Conservation (phyloP, 2,113 vertebrate species). For the Heteronetta atricapilla region DNA sequence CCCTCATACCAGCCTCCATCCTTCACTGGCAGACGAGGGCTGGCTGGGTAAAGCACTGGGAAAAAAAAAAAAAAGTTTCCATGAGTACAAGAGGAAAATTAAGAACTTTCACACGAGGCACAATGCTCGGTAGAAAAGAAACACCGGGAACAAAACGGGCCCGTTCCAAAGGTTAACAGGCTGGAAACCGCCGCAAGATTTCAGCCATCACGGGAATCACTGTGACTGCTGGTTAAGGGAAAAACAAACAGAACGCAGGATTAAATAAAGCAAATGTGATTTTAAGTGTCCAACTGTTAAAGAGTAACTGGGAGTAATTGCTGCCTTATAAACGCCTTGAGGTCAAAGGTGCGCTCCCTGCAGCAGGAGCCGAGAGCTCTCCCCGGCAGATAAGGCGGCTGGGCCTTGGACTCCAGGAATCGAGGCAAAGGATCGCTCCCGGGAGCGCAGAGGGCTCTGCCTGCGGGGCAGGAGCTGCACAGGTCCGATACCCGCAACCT, state of each 20-base stretch:
- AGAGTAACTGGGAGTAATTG: slow-evolving; percentile 39
- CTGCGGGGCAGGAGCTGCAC: background rate
- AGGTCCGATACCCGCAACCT: background rate
- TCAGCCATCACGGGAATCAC: background rate
- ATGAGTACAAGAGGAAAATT: background rate
- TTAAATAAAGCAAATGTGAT: slow-evolving; percentile 29
- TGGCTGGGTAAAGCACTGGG: background rate
- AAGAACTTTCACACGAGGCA: background rate
- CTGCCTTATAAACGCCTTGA: slow-evolving; percentile 1
- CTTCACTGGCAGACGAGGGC: background rate
- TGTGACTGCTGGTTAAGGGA: background rate
- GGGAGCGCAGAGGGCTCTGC: background rate
- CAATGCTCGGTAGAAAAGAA: background rate
- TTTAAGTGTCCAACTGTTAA: slow-evolving; percentile 43
- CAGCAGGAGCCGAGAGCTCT: background rate
- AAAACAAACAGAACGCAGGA: background rate
- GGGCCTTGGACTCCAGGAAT: background rate
- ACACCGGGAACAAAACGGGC: background rate
- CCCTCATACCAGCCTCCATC: background rate
- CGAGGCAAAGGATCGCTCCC: background rate
- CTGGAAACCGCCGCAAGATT: background rate
- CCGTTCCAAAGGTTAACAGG: background rate
- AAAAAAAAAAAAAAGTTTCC: background rate
- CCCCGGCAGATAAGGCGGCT: background rate
- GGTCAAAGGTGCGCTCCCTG: slow-evolving; percentile 44